phyloP scores from a whole-genome alignment of 2,113 vertebrate genomes.

The Coptodon rendalli region DNA sequence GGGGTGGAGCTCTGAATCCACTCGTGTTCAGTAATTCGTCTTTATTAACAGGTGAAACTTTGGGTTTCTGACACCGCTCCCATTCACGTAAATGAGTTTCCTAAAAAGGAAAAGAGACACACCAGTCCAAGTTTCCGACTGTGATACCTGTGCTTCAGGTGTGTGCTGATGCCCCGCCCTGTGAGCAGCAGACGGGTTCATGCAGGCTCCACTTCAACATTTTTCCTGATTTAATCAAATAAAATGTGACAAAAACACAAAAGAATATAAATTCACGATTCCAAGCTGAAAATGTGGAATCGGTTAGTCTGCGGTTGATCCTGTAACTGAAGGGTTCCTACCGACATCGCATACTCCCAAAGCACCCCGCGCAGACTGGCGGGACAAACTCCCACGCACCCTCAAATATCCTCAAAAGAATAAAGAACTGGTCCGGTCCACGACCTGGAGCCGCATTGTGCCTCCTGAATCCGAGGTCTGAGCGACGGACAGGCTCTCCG shows the following conservation, averaged over 20 bases:
- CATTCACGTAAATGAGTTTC: not conserved
- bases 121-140: not conserved
- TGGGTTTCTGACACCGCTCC: no score
- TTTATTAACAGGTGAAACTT: not conserved
- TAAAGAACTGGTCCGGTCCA: not conserved
- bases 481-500: not conserved
- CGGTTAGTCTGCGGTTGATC: not conserved
- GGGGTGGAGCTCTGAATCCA: not conserved
- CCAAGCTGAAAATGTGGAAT: not conserved
- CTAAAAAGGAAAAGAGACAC: not conserved
- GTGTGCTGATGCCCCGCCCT: not conserved
- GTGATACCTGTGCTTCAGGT: not conserved
- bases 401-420: not conserved
- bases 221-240: not conserved
- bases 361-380: fast-evolving
- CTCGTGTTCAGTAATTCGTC: not conserved
- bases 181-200: not conserved
- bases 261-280: not conserved
- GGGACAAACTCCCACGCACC: not conserved
- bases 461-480: not conserved
- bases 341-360: not conserved
- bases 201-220: not conserved
- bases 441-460: not conserved
- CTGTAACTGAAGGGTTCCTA: not conserved
- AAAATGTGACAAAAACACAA: not conserved